phyloP scores from a whole-genome alignment of 2,113 vertebrate species.

The Illadopsis cleaveri region DNA sequence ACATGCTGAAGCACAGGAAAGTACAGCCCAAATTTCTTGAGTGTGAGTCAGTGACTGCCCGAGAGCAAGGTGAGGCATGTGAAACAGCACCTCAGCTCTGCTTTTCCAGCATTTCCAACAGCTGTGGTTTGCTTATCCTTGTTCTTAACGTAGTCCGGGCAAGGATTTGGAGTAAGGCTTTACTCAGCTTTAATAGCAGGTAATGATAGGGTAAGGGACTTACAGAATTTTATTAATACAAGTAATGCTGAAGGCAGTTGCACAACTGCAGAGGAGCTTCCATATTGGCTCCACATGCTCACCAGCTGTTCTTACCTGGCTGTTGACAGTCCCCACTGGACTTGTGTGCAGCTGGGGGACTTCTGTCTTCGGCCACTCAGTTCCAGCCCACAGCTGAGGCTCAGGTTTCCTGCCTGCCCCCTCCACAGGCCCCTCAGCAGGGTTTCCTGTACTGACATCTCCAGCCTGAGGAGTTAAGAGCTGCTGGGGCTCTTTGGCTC shows the following conservation, averaged over 20 bases:
- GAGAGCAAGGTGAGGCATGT: not conserved
- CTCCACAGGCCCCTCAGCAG: constrained; percentile 13
- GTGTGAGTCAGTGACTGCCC: not conserved
- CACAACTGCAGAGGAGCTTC: not conserved
- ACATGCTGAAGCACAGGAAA: not conserved
- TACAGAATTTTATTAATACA: not conserved
- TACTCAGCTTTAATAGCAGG: not conserved
- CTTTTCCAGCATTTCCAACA: not conserved
- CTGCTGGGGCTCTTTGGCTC: not conserved
- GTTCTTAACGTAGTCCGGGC: not conserved
- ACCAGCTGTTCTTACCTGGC: constrained; percentile 41
- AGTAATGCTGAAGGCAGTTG: not conserved
- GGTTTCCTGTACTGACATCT: constrained; percentile 47
- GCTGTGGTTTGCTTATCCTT: not conserved
- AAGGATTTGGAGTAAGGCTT: not conserved
- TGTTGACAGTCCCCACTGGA: not conserved
- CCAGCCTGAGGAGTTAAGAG: not conserved
- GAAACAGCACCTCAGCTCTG: not conserved
- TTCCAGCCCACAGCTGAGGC: not conserved
- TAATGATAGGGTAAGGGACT: constrained; percentile 23
- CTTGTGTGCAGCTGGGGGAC: constrained; percentile 13
- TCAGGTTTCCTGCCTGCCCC: constrained; percentile 59
- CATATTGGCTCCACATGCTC: not conserved
- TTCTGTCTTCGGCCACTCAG: not conserved
- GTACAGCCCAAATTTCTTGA: not conserved